Evolutionary conservation across 1,140 invertebrate genomes (phyloP).

Genomic region (Zaprionus taronus): DNA sequence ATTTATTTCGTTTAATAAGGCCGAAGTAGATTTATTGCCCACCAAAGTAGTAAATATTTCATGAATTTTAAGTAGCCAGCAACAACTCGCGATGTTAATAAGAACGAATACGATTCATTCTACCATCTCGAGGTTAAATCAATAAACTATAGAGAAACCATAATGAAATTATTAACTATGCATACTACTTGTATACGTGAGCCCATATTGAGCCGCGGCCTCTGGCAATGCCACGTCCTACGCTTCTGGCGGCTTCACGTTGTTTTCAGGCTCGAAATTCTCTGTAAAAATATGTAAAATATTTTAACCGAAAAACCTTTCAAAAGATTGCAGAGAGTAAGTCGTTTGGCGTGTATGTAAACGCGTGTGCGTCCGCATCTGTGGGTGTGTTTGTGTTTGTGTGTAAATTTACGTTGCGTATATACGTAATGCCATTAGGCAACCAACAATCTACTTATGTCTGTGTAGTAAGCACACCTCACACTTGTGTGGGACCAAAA

Average conservation of each 20-base stretch:
- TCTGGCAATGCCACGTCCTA: not conserved
- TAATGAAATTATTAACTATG: conserved; percentile 79
- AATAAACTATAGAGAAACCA: conserved; percentile 63
- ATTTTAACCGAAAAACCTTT: conserved; percentile 77
- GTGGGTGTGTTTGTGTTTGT: conserved; percentile 26
- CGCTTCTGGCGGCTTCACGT: conserved; percentile 1
- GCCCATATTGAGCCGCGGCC: conserved; percentile 17
- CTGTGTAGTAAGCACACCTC: not conserved
- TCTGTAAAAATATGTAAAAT: conserved; percentile 76
- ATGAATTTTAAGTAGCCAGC: conserved; percentile 36
- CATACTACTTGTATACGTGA: conserved; percentile 15
- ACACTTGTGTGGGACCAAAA: conserved; percentile 41
- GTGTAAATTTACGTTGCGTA: conserved; percentile 39
- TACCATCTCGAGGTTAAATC: conserved; percentile 50
- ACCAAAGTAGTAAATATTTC: conserved; percentile 52
- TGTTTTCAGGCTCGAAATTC: conserved; percentile 49
- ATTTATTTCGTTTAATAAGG: not conserved
- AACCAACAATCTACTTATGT: conserved; percentile 17
- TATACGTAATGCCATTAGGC: conserved; percentile 67
- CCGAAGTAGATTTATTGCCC: not conserved
- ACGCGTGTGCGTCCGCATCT: not conserved
- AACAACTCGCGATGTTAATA: conserved; percentile 31
- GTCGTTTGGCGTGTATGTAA: conserved; percentile 28
- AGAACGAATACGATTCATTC: conserved; percentile 31
- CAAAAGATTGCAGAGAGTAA: conserved; percentile 66